A percentile compares a stretch with the other conserved stretches of the same genome.
Evolutionary conservation across 2,797 vertebrate genomes (phyloP).

Genomic region (Fistularia tabacaria): DNA sequence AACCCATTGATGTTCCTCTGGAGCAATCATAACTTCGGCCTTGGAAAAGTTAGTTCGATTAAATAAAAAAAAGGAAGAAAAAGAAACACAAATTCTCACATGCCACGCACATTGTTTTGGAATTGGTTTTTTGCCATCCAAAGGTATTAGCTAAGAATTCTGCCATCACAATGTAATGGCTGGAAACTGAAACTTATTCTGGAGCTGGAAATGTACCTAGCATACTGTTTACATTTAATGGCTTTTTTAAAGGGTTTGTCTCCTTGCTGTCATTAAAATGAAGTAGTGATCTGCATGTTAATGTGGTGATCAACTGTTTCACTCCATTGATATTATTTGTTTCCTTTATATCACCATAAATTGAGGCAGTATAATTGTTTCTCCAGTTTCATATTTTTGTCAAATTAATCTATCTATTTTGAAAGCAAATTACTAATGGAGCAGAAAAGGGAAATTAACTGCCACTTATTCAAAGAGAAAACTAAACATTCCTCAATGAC

Average conservation of each 20-base stretch:
- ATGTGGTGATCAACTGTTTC: constrained; percentile 1
- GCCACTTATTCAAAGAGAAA: too few species aligned
- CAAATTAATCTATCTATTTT: not conserved
- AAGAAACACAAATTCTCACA: not conserved
- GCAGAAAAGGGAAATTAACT: too few species aligned
- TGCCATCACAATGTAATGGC: not conserved
- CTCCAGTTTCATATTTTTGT: not conserved
- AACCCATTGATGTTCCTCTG: constrained; percentile 40
- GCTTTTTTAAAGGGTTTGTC: too few species aligned
- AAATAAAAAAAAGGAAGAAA: constrained; percentile 1
- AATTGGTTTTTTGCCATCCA: not conserved
- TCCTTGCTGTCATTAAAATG: too few species aligned
- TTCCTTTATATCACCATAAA: not conserved
- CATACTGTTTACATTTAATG: too few species aligned
- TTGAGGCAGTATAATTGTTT: not conserved
- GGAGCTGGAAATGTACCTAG: too few species aligned
- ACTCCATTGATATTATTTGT: not conserved
- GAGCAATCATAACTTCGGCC: constrained; percentile 25
- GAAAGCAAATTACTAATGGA: too few species aligned
- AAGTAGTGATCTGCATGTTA: constrained; percentile 2
- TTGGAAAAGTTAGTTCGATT: constrained; percentile 17
- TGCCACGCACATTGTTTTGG: not conserved
- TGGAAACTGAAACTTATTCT: too few species aligned
- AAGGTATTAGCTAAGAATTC: not conserved
- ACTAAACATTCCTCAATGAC: too few species aligned